phyloP scores from a whole-genome alignment of 2,797 vertebrate species.

The Peromyscus aztecus region DNA sequence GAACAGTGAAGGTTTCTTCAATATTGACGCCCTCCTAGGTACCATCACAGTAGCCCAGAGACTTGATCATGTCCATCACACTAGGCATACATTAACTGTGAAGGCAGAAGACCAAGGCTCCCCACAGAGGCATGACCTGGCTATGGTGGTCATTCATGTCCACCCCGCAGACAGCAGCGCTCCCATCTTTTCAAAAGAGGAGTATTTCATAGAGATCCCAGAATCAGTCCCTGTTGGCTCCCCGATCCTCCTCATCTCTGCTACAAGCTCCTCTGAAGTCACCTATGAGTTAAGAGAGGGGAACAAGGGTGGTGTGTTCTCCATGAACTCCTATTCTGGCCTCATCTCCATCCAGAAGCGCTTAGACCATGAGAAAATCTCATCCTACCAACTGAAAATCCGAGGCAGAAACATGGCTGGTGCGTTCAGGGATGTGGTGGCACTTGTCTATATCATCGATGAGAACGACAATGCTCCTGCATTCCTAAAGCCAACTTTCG shows the following conservation, averaged over 20 bases:
- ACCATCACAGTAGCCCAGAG: conserved; percentile 91
- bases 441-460: conserved; percentile 94
- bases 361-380: conserved; percentile 93
- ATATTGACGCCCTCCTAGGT: conserved; percentile 91
- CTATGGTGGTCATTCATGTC: conserved; percentile 90
- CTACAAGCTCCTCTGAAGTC: conserved; percentile 92
- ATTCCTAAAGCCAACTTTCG: conserved; percentile 90
- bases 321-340: conserved; percentile 94
- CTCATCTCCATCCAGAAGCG: conserved; percentile 91
- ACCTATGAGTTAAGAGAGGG: conserved; percentile 94
- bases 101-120: conserved; percentile 95
- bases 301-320: conserved; percentile 91
- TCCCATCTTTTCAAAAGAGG: conserved; percentile 91
- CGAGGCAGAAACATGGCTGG: conserved; percentile 91
- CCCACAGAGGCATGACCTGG: conserved; percentile 92
- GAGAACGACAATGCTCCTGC: conserved; percentile 95
- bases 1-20: conserved; percentile 93
- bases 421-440: conserved; percentile 87
- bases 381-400: conserved; percentile 93
- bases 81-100: conserved; percentile 92
- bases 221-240: conserved; percentile 90
- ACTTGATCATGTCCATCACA: conserved; percentile 89
- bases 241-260: conserved; percentile 91
- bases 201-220: conserved; percentile 95
- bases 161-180: conserved; percentile 92